These are phyloP conservation scores for Astyanax mexicanus DNA, from an alignment of 2,797 vertebrate genomes.

Conservation along the genomic window DNA sequence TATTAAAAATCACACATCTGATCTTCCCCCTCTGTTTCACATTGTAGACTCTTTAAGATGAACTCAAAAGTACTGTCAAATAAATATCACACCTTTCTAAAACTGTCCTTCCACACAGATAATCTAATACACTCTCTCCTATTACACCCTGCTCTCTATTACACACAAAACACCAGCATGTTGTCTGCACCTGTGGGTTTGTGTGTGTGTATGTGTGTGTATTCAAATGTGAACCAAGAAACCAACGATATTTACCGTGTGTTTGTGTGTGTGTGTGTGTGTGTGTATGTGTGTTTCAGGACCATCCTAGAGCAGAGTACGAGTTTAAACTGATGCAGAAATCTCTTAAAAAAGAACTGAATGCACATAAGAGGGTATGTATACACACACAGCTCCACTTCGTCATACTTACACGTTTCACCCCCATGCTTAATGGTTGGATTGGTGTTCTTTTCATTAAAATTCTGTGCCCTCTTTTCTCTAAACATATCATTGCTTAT, in stretches of 20 bases:
- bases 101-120: neutral
- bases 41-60: neutral
- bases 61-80: no score
- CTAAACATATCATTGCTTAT: no score
- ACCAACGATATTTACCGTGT: no score
- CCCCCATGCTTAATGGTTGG: no score
- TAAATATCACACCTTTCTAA: neutral
- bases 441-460: no score
- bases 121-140: no score
- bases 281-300: constrained; percentile 74
- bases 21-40: neutral
- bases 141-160: no score
- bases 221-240: neutral
- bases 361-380: constrained; percentile 89
- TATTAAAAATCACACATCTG: constrained; percentile 25
- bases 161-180: neutral
- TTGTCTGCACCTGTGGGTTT: neutral
- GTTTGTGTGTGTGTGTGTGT: neutral
- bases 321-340: constrained; percentile 95
- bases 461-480: no score
- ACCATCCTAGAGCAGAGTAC: constrained; percentile 94
- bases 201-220: no score
- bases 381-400: neutral
- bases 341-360: constrained; percentile 85
- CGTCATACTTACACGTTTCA: no score